Base-by-base conservation (phyloP, 2,113 vertebrate genomes). In the Hippocampus zosterae region DNA sequence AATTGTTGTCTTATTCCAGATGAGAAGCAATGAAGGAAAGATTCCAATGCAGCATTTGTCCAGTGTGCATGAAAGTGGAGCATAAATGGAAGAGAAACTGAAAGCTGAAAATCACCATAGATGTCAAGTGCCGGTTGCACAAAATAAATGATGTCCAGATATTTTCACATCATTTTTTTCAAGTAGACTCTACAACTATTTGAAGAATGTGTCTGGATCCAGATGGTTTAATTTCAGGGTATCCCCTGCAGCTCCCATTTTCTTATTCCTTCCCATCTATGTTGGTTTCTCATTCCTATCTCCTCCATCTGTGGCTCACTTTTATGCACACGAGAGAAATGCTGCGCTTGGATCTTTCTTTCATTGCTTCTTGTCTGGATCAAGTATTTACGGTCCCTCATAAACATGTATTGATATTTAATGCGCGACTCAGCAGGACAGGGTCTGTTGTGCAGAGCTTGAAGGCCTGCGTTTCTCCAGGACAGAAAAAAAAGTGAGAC, bases 401-500 rank as follows among this genome's bases (percentile, higher is more conserved):
- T 90, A 92, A 90, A 92, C 76, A 64, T 81, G 87, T 83, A 90
- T 92, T 91, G 85, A 91, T 91, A 90, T 92, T 91, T 88, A 90
- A 89, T 82, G 81, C 71, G 37, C 75, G 69, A 41, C 87, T 83
- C 88, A 89, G 88, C 81, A 79, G 83, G 79, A 48, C 77, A 67
- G 65, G 71, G 13, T 64, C 67, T 71, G 59, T 21, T 6, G 65
- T 68, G 67, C 70, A 52, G 42, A 70, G 72, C 42, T 80, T 71
- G 83, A 69, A 78, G 73, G 81, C 67, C 78, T 23, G 75, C 2
- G 56, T 48, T 53, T 84, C 63, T 68, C 37, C 1, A 12, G 74
- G 71, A 82, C 74, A 82, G 73, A 78, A 89, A 81, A 42, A n/a
- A 65, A 80, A 78, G 69, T 53, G 37, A 71, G 68, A 79, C 67